Evolutionary conservation across 2,797 vertebrate genomes (phyloP).

Genomic region (Pangasius mekongensis): DNA sequence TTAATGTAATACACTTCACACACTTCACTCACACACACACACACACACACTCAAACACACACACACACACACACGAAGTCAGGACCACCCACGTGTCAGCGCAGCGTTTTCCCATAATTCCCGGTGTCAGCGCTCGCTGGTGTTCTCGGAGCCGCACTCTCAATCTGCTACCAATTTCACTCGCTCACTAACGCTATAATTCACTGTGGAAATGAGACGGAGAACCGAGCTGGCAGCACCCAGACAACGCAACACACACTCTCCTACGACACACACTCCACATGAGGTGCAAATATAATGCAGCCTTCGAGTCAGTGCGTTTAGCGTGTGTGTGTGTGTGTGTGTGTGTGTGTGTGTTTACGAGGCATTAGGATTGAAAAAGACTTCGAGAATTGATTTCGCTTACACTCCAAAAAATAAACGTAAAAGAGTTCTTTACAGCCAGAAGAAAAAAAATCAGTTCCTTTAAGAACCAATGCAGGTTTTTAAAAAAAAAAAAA

Average conservation of each 20-base stretch:
- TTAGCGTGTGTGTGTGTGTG: conserved; percentile 30
- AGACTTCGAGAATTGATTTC: not conserved
- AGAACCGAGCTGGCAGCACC: conserved; percentile 53
- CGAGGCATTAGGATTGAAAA: not conserved
- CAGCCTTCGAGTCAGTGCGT: conserved; percentile 11
- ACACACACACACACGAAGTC: conserved; percentile 18
- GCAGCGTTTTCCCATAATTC: conserved; percentile 47
- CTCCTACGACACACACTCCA: conserved; percentile 12
- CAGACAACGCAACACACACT: not conserved
- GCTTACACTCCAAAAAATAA: not conserved
- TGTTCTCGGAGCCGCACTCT: conserved; percentile 47
- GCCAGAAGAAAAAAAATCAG: too few species aligned
- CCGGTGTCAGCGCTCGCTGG: conserved; percentile 35
- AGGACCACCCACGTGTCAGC: conserved; percentile 52
- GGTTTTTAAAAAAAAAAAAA: too few species aligned
- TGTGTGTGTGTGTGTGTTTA: not conserved
- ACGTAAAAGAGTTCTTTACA: not conserved
- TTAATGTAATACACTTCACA: conserved; percentile 17
- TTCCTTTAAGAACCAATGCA: not conserved
- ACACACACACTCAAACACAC: conserved; percentile 1
- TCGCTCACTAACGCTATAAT: conserved; percentile 56
- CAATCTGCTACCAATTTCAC: conserved; percentile 62
- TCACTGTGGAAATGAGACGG: conserved; percentile 54
- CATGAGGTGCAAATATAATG: conserved; percentile 22
- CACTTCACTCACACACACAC: conserved; percentile 21